Base-by-base conservation (phyloP, 2,113 vertebrate species). In the Mormyrus lacerda region DNA sequence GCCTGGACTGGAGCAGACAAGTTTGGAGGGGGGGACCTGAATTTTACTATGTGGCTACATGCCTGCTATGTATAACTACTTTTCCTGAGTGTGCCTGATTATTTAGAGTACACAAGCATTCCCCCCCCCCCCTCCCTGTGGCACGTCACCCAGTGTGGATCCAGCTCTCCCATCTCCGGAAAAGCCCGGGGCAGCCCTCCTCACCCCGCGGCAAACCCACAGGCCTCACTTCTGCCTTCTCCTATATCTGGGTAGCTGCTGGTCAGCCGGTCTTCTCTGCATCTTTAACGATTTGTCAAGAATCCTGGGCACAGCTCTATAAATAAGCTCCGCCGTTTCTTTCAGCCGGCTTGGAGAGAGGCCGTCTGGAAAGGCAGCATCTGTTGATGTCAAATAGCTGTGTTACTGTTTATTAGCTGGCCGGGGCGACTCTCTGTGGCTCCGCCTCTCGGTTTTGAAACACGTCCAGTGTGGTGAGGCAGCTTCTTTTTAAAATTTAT, bases 381-480 rank as follows among this genome's bases (percentile, higher is more conserved):
- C 90, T 94, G 92, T 91, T 92, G 93, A 93, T 91, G 91, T 94
- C 90, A 93, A 93, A 93, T 94, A 79, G 45, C 91, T 88, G 92
- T 94, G 90, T 94, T 93, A 93, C 92, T 92, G 91, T 93, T 93
- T 93, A 93, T 93, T 92, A 91, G 91, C 94, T 87, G 89, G 89
- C 89, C 50, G 58, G 83, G 83, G 84, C 69, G 89, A 89, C 89
- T 87, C 39, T 24, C 85, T 45, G 89, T 92, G 91, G 91, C 61
- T 91, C 92, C 92, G 91, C 82, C 45, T 88, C 89, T 92, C 87
- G 55, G 91, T 89, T 90, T 91, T 91, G 93, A 93, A 92, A 91
- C 93, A 90, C 87, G 92, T 93, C 92, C 91, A 93, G 91, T 35
- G 92, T 91, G 89, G 89, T 91, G 90, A 90, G 89, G 90, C 90